These are phyloP conservation scores for Furnarius figulus DNA, from an alignment of 2,113 vertebrate species.

Conservation along the genomic window DNA sequence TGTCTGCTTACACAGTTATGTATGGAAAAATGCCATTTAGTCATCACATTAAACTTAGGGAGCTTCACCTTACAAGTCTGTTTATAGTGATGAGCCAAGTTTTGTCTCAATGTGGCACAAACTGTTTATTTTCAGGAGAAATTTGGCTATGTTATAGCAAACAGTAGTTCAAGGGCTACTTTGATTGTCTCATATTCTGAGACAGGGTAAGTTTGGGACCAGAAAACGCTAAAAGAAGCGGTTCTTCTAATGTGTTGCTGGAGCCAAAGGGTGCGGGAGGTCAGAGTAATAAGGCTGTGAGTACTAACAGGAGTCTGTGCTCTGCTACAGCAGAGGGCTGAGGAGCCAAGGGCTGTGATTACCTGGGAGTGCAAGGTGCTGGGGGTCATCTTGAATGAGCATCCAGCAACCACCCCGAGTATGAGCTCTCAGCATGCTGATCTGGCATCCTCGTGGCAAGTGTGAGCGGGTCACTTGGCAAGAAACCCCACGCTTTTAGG, in stretches of 20 bases:
- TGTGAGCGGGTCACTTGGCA: not conserved
- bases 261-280: not conserved
- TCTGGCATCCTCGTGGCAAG: not conserved
- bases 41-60: not conserved
- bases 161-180: not conserved
- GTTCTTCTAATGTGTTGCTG: not conserved
- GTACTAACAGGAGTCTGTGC: not conserved
- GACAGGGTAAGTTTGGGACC: not conserved
- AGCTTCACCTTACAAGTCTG: not conserved
- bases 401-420: rapidly evolving
- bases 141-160: not conserved
- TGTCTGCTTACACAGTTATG: not conserved
- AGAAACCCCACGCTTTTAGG: not conserved
- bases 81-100: not conserved
- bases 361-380: not conserved
- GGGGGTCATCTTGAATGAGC: not conserved
- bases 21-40: not conserved
- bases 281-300: not conserved
- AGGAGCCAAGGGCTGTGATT: not conserved
- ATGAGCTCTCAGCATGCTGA: not conserved
- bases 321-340: not conserved
- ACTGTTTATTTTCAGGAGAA: not conserved
- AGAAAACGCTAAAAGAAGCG: not conserved
- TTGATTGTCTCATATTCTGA: not conserved
- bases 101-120: not conserved